Conservation (phyloP, 2,888 invertebrate genomes). For the Atrina japonica region DNA sequence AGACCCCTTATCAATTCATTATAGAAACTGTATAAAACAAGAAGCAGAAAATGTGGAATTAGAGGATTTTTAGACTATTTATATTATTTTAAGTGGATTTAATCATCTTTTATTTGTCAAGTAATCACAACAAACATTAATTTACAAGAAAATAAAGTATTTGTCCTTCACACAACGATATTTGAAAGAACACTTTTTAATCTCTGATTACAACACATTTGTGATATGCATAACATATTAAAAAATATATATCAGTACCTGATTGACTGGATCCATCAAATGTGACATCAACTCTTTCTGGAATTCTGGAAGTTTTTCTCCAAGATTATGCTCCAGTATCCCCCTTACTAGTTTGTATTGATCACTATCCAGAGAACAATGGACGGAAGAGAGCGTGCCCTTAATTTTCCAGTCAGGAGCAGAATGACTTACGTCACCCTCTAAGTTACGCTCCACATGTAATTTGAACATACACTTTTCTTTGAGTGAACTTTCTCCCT, state of each 20-base stretch:
- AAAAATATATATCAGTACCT: constrained; percentile 62
- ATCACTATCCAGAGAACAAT: constrained; percentile 89
- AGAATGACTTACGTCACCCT: constrained; percentile 83
- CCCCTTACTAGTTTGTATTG: constrained; percentile 95
- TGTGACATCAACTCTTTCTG: constrained; percentile 75
- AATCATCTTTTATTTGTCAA: too few relatives aligned
- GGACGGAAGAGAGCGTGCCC: constrained; percentile 92
- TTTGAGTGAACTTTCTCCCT: constrained; percentile 83
- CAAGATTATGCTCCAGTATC: constrained; percentile 93
- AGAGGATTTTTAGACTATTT: too few relatives aligned
- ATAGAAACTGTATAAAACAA: too few relatives aligned
- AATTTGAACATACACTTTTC: constrained; percentile 88
- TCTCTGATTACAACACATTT: too few relatives aligned
- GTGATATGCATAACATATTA: too few relatives aligned
- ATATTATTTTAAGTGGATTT: too few relatives aligned
- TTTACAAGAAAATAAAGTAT: too few relatives aligned
- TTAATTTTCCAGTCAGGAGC: constrained; percentile 91
- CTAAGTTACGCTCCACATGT: constrained; percentile 91
- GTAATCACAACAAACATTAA: too few relatives aligned
- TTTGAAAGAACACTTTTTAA: too few relatives aligned
- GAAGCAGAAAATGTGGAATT: too few relatives aligned
- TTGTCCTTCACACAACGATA: too few relatives aligned
- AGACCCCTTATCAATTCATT: too few relatives aligned
- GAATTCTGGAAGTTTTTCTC: constrained; percentile 87
- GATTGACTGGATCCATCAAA: constrained; percentile 81